These are phyloP conservation scores for Xerus rutilus DNA, from an alignment of 2,797 vertebrate species.

Conservation along the genomic window DNA sequence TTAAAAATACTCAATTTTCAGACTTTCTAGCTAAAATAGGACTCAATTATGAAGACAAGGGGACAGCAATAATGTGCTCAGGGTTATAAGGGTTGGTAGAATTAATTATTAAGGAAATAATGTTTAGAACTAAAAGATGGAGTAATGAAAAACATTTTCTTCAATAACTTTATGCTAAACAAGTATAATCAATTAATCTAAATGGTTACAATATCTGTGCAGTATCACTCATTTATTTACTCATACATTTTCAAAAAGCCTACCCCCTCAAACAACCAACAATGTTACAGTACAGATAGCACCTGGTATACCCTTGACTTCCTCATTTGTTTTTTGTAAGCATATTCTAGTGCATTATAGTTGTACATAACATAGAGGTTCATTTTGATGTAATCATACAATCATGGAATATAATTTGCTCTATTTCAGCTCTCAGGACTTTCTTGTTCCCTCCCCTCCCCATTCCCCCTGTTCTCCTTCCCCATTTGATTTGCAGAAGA, in stretches of 20 bases:
- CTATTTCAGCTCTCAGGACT: too few species aligned
- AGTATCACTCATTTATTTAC: not conserved
- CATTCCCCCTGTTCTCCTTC: not conserved
- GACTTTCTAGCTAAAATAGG: not conserved
- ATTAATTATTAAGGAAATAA: not conserved
- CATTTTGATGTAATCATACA: too few species aligned
- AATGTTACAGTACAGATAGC: not conserved
- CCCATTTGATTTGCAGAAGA: not conserved
- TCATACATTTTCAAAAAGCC: not conserved
- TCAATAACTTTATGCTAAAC: not conserved
- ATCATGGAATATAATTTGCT: too few species aligned
- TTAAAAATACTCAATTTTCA: conserved; percentile 39
- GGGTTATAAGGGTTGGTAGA: not conserved
- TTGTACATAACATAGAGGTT: too few species aligned
- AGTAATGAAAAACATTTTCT: not conserved
- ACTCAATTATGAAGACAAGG: not conserved
- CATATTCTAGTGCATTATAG: too few species aligned
- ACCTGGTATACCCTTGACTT: not conserved
- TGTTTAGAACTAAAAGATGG: not conserved
- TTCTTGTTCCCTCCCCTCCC: too few species aligned
- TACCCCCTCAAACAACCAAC: not conserved
- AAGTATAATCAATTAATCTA: not conserved
- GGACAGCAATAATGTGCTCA: not conserved
- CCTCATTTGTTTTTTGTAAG: too few species aligned
- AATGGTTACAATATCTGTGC: not conserved